Evolutionary conservation across 1,140 invertebrate species (phyloP).

Genomic region (Bursaphelenchus mucronatus): DNA sequence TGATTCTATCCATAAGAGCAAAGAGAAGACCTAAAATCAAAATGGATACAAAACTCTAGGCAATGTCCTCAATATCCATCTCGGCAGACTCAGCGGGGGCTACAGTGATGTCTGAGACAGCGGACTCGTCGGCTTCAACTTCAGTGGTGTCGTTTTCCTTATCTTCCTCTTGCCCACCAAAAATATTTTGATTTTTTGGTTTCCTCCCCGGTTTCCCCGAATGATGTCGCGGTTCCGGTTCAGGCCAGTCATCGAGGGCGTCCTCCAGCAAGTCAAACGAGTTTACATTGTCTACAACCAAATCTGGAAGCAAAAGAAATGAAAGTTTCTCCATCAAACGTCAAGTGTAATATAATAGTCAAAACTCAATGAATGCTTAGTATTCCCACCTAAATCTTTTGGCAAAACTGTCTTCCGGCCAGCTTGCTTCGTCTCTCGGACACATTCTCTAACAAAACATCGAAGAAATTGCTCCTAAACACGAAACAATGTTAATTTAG

Average conservation of each 20-base stretch:
- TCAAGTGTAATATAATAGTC: neutral
- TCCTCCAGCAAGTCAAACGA: conserved; percentile 12
- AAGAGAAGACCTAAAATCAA: no score
- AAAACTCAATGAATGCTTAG: neutral
- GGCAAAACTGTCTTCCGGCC: conserved; percentile 11
- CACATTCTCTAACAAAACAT: neutral
- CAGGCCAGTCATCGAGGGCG: conserved; percentile 15
- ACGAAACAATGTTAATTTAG: neutral
- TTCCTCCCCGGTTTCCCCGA: neutral
- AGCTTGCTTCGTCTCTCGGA: neutral
- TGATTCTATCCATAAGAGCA: no score
- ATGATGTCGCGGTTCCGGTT: neutral
- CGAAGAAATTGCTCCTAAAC: conserved; percentile 22
- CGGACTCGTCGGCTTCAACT: neutral
- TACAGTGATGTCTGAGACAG: neutral
- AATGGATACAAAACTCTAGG: no score
- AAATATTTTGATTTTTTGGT: conserved; percentile 1
- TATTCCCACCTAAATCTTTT: conserved; percentile 2
- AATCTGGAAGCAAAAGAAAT: neutral
- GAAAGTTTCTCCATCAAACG: neutral
- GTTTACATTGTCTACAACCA: conserved; percentile 1
- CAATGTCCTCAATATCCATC: neutral
- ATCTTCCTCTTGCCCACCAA: neutral
- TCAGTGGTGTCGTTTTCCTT: neutral
- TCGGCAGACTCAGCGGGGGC: neutral